These are phyloP conservation scores for Mechanitis messenoides DNA, from an alignment of 2,888 invertebrate genomes.

Conservation along the genomic window DNA sequence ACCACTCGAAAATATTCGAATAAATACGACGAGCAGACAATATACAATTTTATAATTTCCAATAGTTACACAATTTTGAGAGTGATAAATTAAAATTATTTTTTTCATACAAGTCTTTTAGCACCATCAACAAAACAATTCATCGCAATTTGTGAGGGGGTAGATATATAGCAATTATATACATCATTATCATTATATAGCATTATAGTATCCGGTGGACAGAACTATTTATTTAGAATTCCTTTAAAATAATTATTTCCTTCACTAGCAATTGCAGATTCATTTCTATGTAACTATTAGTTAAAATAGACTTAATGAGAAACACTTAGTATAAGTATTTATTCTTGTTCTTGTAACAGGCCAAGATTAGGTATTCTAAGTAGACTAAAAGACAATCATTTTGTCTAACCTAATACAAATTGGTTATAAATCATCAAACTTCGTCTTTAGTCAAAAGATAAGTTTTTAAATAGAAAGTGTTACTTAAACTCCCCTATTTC, in stretches of 20 bases:
- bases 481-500: not conserved
- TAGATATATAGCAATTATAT: not conserved
- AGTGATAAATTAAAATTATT: no score
- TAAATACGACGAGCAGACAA: no score
- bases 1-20: no score
- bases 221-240: constrained; percentile 5
- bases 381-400: no score
- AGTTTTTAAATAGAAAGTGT: not conserved
- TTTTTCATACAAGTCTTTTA: no score
- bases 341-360: not conserved
- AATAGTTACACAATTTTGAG: no score
- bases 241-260: not conserved
- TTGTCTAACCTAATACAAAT: no score
- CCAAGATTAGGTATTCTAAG: no score
- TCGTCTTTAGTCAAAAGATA: no score
- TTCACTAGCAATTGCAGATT: not conserved
- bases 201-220: not conserved
- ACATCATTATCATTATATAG: not conserved
- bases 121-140: no score
- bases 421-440: no score
- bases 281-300: not conserved
- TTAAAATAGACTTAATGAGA: not conserved
- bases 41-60: no score
- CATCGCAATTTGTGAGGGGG: not conserved
- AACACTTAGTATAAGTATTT: not conserved